These are phyloP conservation scores for Biston betularia DNA, from an alignment of 2,888 invertebrate species.

Conservation along the genomic window DNA sequence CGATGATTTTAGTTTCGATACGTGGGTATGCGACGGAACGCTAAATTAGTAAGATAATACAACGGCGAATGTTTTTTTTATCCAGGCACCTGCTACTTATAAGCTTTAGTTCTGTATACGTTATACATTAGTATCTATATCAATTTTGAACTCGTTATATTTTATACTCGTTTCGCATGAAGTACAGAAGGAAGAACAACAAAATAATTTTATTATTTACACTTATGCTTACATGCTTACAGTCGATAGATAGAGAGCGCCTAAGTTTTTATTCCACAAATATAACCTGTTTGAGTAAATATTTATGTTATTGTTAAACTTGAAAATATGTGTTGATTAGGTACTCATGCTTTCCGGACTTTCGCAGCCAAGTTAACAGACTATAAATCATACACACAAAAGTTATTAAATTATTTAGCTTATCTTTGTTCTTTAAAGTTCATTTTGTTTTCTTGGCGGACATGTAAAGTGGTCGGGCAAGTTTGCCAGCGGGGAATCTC, in stretches of 20 bases:
- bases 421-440: slow-evolving; percentile 16
- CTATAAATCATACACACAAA: slow-evolving; percentile 9
- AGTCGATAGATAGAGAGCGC: too few relatives aligned
- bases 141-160: not conserved
- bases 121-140: slow-evolving; percentile 9
- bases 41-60: slow-evolving; percentile 38
- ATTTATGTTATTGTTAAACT: not conserved
- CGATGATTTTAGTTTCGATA: not conserved
- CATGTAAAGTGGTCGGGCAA: slow-evolving; percentile 35
- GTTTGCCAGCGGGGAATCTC: slow-evolving; percentile 54
- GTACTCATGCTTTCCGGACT: slow-evolving; percentile 7
- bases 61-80: slow-evolving; percentile 50
- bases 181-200: slow-evolving; percentile 1
- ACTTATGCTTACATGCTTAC: too few relatives aligned
- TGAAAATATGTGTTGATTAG: not conserved
- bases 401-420: slow-evolving; percentile 9
- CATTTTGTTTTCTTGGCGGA: slow-evolving; percentile 31
- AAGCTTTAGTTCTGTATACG: slow-evolving; percentile 33
- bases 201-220: not conserved
- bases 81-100: slow-evolving; percentile 51
- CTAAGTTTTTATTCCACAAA: not conserved
- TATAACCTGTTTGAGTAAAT: not conserved
- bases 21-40: not conserved
- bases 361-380: slow-evolving; percentile 6
- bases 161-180: slow-evolving; percentile 15